Evolutionary conservation across 2,888 invertebrate species (phyloP), one percentile per base, ranked within the genome.

Genomic region (Glaucopsyche alexis): DNA sequence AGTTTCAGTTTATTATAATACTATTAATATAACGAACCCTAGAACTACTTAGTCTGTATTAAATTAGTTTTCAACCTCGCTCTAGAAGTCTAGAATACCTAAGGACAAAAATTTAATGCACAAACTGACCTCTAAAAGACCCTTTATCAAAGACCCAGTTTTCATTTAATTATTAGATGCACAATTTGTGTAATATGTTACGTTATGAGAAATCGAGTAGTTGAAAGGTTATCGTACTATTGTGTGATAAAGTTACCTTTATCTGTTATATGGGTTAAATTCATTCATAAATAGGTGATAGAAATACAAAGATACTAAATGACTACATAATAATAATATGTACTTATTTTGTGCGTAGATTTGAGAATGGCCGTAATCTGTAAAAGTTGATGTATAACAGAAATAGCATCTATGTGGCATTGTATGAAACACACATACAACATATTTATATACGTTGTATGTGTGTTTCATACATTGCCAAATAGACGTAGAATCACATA

Each of bases 141-240:
- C 69, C 49, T 69, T 69, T 69, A 69, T 69, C 69, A 6, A n/a
- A 67, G 69, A 69, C 69, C 69, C 49, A 69, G 69, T 69, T 69
- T 47, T 16, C 19, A 67, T 19, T 29, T 49, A 29, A 65, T 40
- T 19, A 65, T 38, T 60, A 67, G 67, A 67, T 69, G 69, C 69
- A 69, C 47, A 29, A 66, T 16, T 16, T 29, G 16, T 66, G 9
- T 6, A 40, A 38, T 14, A 69, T 19, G 16, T 42, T 42, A 14
- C 7, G 14, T 67, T 69, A 69, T 69, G 19, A 7, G 45, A 7
- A 19, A 16, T 29, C 2, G 14, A 29, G 8, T 38, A 14, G 47
- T 19, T 47, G 11, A 69, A 14, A 49, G 29, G 49, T 69, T 69
- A 69, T 69, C 69, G 8, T 29, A 7, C 14, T 49, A 29, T 49